Base-by-base conservation (phyloP, 1,140 invertebrate species). In the Holcopasites calliopsidis region DNA sequence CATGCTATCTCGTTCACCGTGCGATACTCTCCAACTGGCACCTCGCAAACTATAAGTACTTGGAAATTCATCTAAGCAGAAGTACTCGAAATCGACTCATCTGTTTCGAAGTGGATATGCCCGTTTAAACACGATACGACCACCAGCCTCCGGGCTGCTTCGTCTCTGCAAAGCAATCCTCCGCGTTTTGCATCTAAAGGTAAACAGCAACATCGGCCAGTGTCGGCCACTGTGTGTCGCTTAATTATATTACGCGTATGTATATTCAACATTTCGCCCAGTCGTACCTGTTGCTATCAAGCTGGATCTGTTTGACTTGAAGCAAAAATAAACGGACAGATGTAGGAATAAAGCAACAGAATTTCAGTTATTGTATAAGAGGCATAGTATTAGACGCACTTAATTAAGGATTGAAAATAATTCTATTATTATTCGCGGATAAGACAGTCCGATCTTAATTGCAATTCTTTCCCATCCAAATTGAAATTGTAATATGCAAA, bases 401-500 rank as follows among this genome's bases (percentile, higher is more conserved):
- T n/a, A n/a, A n/a, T n/a, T n/a, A n/a, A n/a, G n/a, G n/a, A n/a
- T n/a, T n/a, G n/a, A n/a, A n/a, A n/a, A n/a, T n/a, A n/a, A n/a
- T n/a, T n/a, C n/a, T n/a, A n/a, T n/a, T n/a, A n/a, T n/a, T n/a
- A n/a, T n/a, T n/a, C n/a, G n/a, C n/a, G n/a, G n/a, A n/a, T n/a
- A n/a, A n/a, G n/a, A n/a, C n/a, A n/a, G n/a, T n/a, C n/a, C 69
- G 28, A n/a, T 3, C 23, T 50, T 54, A 55, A 66, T 54, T 73
- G 61, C 44, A 55, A 44, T 65, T 73, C n/a, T 52, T 66, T 65
- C 38, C n/a, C 11, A 16, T n/a, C 18, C 3, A 28, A 38, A 66
- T 73, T 65, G 38, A 47, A 62, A 66, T 31, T 44, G 35, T 13
- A 52, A 38, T 74, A 74, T 74, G 71, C 71, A 74, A 74, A 74